Conservation (phyloP, 2,888 invertebrate species). For the Ellobium chinense region DNA sequence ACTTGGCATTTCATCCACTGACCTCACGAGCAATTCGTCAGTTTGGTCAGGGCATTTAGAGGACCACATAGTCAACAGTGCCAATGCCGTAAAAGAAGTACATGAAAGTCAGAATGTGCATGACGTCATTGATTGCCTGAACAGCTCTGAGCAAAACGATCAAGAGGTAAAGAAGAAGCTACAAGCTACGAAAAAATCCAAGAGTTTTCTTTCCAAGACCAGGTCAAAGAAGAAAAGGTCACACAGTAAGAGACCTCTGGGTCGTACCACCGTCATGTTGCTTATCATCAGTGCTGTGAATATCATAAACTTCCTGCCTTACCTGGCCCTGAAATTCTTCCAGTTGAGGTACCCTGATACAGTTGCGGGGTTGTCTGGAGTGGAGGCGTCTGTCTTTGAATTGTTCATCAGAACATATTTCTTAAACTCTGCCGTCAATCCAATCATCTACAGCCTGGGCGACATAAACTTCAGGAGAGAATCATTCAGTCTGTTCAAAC, state of each 20-base stretch:
- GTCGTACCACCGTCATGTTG: constrained; percentile 33
- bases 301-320: constrained; percentile 17
- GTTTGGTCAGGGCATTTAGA: no score
- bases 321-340: background rate
- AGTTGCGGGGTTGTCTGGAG: background rate
- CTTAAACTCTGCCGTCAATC: constrained; percentile 36
- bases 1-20: no score
- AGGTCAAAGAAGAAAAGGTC: no score
- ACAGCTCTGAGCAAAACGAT: no score
- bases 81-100: no score
- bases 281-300: constrained; percentile 38
- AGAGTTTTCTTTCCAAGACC: no score
- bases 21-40: no score
- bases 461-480: constrained; percentile 30
- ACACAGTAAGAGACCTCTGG: background rate
- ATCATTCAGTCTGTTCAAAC: background rate
- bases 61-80: no score
- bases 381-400: background rate
- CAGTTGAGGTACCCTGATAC: background rate
- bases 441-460: constrained; percentile 33
- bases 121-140: no score
- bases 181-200: no score
- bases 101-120: no score
- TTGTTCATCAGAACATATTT: constrained; percentile 26
- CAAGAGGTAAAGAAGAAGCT: no score